These are phyloP conservation scores for Cotesia vestalis DNA, from an alignment of 1,140 invertebrate species.

Conservation along the genomic window DNA sequence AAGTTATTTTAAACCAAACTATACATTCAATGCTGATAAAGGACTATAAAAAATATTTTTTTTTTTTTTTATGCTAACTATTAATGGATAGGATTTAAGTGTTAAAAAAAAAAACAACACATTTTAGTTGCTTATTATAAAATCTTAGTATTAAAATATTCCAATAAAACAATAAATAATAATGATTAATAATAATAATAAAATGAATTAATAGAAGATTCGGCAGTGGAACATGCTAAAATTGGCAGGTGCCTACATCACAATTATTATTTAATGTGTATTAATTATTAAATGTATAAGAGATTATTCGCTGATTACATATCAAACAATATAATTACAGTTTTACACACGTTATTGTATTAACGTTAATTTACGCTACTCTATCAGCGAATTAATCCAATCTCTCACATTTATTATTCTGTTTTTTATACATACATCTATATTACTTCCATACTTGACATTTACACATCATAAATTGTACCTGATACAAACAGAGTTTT, in stretches of 20 bases:
- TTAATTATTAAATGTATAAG: constrained; percentile 23
- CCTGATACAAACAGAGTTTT: no score
- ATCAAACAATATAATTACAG: constrained; percentile 20
- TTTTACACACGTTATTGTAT: constrained; percentile 24
- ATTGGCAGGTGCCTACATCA: constrained; percentile 60
- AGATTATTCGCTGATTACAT: constrained; percentile 57
- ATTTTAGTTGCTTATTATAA: constrained; percentile 58
- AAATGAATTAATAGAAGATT: constrained; percentile 63
- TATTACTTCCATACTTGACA: neutral
- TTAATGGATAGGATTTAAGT: neutral
- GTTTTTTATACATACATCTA: constrained; percentile 28
- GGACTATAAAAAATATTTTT: neutral
- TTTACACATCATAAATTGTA: no score
- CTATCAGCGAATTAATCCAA: no score
- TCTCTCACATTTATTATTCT: constrained; percentile 25
- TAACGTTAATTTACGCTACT: constrained; percentile 10
- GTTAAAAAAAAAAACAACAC: neutral
- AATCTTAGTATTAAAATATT: constrained; percentile 68
- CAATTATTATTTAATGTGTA: constrained; percentile 58
- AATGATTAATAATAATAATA: constrained; percentile 59
- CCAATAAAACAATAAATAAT: constrained; percentile 68
- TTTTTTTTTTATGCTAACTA: neutral
- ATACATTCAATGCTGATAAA: neutral
- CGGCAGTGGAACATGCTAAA: constrained; percentile 63
- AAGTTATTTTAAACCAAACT: neutral